A percentile compares a stretch with the other conserved stretches of the same genome.
These are phyloP conservation scores for Temnothorax ravouxi DNA, from an alignment of 2,888 invertebrate genomes.

Conservation along the genomic window DNA sequence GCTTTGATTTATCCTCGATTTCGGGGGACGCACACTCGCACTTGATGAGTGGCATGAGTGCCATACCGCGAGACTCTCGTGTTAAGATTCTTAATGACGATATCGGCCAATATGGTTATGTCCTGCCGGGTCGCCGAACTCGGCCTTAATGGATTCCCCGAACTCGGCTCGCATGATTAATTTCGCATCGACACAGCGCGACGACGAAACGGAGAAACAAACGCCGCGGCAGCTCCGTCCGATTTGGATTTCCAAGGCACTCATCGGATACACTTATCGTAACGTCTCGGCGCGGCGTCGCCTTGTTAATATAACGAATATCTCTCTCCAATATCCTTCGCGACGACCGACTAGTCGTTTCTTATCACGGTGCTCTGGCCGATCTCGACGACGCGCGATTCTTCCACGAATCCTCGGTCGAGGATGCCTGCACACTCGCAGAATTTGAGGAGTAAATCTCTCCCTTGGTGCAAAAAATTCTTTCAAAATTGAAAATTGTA, in stretches of 20 bases:
- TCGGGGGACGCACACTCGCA: conserved; percentile 69
- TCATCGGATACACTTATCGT: conserved; percentile 61
- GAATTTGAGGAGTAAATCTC: neutral
- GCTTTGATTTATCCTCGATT: conserved; percentile 73
- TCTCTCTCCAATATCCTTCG: conserved; percentile 18
- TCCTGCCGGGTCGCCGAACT: conserved; percentile 57
- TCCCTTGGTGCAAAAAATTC: neutral
- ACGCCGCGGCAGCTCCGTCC: conserved; percentile 4
- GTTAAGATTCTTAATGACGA: conserved; percentile 77
- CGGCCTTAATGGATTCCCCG: conserved; percentile 84
- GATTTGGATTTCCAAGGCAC: conserved; percentile 25
- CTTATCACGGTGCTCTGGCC: conserved; percentile 23
- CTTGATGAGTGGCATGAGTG: conserved; percentile 64
- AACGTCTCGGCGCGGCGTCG: conserved; percentile 57
- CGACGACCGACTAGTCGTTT: conserved; percentile 24
- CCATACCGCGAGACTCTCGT: conserved; percentile 56
- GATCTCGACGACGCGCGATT: conserved; percentile 8
- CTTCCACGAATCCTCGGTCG: conserved; percentile 14
- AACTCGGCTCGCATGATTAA: conserved; percentile 84
- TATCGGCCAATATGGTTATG: conserved; percentile 70
- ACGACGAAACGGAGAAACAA: conserved; percentile 64
- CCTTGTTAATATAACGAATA: conserved; percentile 67
- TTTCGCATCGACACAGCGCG: conserved; percentile 79
- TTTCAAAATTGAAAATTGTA: neutral
- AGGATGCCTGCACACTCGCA: neutral